Evolutionary conservation across 2,113 vertebrate genomes (phyloP).

Genomic region (Cnemophilus loriae): DNA sequence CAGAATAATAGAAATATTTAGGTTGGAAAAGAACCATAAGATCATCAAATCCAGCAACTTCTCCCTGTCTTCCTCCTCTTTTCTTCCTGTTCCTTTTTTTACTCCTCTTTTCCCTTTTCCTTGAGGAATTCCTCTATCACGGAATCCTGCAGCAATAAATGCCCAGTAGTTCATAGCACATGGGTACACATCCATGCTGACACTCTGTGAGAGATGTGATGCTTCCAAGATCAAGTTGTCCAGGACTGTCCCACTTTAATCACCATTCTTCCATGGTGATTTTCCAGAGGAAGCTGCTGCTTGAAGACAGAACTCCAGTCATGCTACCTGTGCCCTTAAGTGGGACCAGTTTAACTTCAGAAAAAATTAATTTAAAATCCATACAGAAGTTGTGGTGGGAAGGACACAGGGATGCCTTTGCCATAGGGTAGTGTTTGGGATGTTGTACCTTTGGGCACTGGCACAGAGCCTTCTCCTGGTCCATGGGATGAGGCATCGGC

Average conservation of each 20-base stretch:
- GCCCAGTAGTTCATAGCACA: background rate
- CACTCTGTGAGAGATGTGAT: background rate
- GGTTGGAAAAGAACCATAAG: background rate
- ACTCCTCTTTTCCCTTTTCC: background rate
- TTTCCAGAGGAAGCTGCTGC: background rate
- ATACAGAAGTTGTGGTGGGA: background rate
- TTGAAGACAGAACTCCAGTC: background rate
- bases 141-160: background rate
- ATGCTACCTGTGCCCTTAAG: background rate
- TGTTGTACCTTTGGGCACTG: background rate
- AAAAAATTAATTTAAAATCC: background rate
- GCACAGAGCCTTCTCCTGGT: background rate
- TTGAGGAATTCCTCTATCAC: background rate
- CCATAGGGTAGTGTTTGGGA: background rate
- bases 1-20: background rate
- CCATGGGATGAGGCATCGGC: background rate
- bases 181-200: background rate
- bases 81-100: background rate
- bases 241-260: background rate
- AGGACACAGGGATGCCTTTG: background rate
- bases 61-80: background rate
- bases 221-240: background rate
- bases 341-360: background rate
- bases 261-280: background rate
- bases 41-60: background rate